Conservation (phyloP, 1,140 invertebrate species). For the Gryllus bimaculatus region DNA sequence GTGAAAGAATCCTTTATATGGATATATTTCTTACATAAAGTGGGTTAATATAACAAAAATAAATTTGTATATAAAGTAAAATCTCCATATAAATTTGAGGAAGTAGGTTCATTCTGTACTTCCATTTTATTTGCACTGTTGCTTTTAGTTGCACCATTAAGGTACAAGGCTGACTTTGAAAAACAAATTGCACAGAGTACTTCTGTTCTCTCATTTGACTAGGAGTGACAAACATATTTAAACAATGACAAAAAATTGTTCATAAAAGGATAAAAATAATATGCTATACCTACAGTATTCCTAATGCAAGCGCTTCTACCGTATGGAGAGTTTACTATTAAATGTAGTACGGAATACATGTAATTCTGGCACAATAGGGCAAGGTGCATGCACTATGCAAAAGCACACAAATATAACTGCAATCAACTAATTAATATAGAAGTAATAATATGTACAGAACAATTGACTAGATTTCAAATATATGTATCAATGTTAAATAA, state of each 20-base stretch:
- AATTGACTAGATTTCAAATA: neutral
- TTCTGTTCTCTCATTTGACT: too few species aligned
- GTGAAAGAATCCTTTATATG: slow-evolving; percentile 1
- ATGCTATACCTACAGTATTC: too few species aligned
- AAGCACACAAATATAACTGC: neutral
- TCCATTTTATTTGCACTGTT: too few species aligned
- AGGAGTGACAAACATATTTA: too few species aligned
- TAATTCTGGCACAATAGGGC: neutral
- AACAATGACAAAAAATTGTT: too few species aligned
- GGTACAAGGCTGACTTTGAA: too few species aligned
- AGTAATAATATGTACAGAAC: neutral
- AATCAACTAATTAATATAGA: neutral
- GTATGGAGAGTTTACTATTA: neutral
- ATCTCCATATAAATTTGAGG: neutral
- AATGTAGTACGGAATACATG: neutral
- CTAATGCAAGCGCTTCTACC: too few species aligned
- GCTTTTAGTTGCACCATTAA: too few species aligned
- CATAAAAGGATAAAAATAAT: too few species aligned
- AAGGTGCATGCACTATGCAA: neutral
- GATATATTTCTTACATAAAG: neutral
- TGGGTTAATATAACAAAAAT: neutral
- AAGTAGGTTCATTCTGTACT: neutral
- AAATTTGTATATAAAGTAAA: neutral
- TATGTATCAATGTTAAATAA: neutral
- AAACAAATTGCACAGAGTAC: too few species aligned